A percentile compares a stretch with the other conserved stretches of the same genome.
phyloP scores from a whole-genome alignment of 2,888 invertebrate genomes.

The Drosophila atroscutellata region DNA sequence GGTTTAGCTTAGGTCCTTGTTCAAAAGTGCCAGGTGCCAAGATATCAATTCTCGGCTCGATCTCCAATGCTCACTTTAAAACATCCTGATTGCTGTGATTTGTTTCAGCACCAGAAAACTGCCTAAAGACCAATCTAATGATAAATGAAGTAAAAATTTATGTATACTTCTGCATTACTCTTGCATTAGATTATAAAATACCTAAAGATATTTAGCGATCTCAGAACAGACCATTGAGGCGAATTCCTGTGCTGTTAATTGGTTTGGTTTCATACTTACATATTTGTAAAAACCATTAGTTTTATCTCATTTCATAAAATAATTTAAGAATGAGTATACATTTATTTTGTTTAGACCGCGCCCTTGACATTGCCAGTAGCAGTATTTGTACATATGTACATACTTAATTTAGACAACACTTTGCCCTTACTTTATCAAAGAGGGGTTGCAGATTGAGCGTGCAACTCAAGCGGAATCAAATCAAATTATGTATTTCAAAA shows the following conservation, averaged over 20 bases:
- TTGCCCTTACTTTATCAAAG: not conserved
- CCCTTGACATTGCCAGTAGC: not conserved
- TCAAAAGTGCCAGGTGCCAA: not conserved
- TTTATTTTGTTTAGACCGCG: not conserved
- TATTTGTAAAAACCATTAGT: not conserved
- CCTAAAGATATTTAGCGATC: slow-evolving; percentile 11
- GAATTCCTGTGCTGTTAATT: not conserved
- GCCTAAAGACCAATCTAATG: slow-evolving; percentile 1
- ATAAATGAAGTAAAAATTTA: slow-evolving; percentile 14
- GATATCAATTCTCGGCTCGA: not conserved
- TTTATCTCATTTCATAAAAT: not conserved
- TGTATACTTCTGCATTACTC: not conserved
- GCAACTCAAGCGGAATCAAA: slow-evolving; percentile 72
- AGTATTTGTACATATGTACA: slow-evolving; percentile 6
- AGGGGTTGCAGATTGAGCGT: slow-evolving; percentile 38
- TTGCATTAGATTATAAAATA: slow-evolving; percentile 25
- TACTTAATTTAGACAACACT: slow-evolving; percentile 3
- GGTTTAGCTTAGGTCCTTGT: not conserved
- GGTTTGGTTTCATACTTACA: not conserved
- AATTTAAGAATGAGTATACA: not conserved
- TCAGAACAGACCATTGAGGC: not conserved
- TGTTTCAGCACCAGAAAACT: not conserved
- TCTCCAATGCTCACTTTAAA: not conserved
- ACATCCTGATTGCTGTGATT: not conserved
- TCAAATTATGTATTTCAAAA: slow-evolving; percentile 64